Conservation (phyloP, 2,113 vertebrate species). For the Oncorhynchus mykiss region DNA sequence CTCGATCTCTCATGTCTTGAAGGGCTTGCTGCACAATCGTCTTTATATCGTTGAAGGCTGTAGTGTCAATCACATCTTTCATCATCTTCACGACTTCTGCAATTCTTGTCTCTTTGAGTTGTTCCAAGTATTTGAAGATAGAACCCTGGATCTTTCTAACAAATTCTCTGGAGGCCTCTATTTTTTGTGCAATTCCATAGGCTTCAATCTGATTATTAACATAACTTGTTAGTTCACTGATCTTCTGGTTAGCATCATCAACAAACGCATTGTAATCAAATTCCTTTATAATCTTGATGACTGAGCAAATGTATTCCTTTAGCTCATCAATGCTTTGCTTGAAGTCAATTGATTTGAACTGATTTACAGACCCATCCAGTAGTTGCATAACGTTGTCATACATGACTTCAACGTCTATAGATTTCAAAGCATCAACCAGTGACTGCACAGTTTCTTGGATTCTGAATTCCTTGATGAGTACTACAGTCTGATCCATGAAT, state of each 20-base stretch:
- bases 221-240: conserved; percentile 70
- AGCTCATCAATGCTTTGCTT: conserved; percentile 75
- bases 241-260: conserved; percentile 79
- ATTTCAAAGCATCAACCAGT: conserved; percentile 72
- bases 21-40: conserved; percentile 78
- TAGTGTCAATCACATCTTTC: conserved; percentile 72
- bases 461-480: conserved; percentile 78
- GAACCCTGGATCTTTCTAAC: not conserved
- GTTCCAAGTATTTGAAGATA: conserved; percentile 71
- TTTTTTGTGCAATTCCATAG: conserved; percentile 77
- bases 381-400: conserved; percentile 72
- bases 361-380: conserved; percentile 65
- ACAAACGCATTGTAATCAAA: conserved; percentile 86
- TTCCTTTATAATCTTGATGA: conserved; percentile 71
- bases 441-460: conserved; percentile 78
- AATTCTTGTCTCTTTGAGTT: conserved; percentile 78
- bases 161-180: conserved; percentile 51
- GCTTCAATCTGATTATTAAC: conserved; percentile 81
- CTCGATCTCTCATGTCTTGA: conserved; percentile 79
- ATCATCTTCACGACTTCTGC: conserved; percentile 71
- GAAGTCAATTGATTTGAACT: conserved; percentile 77
- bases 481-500: conserved; percentile 79
- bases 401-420: conserved; percentile 73
- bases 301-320: conserved; percentile 74
- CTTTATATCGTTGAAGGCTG: conserved; percentile 76